Evolutionary conservation across 1,140 invertebrate species (phyloP).

Genomic region (Caerostris extrusa): DNA sequence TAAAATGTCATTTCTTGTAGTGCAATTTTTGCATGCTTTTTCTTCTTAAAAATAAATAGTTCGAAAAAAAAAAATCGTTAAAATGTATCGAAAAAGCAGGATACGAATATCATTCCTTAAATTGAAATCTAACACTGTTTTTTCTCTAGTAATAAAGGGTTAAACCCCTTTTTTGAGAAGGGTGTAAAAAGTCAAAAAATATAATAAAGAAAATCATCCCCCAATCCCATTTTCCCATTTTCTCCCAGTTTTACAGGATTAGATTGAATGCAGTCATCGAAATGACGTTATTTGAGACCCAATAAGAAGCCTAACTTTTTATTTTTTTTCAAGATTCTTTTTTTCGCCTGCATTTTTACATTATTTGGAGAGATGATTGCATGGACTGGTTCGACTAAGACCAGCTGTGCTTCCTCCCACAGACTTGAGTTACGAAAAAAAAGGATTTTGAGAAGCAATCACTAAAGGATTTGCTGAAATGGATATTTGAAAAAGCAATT

Average conservation of each 20-base stretch:
- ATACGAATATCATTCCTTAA: slow-evolving; percentile 2
- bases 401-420: slow-evolving; percentile 1
- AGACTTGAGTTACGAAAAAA: not conserved
- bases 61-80: not conserved
- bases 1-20: too few species aligned
- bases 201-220: not conserved
- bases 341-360: not conserved
- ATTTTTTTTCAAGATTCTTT: not conserved
- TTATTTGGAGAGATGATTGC: not conserved
- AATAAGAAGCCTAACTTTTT: not conserved
- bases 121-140: slow-evolving; percentile 43
- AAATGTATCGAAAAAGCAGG: slow-evolving; percentile 20
- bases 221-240: slow-evolving; percentile 42
- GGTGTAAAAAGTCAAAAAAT: slow-evolving; percentile 39
- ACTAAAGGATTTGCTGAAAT: not conserved
- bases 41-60: not conserved
- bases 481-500: not conserved
- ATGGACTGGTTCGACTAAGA: not conserved
- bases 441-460: slow-evolving; percentile 12
- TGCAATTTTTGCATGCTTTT: not conserved
- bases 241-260: slow-evolving; percentile 44
- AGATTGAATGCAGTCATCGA: not conserved
- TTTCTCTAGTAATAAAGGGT: not conserved
- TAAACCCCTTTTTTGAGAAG: not conserved
- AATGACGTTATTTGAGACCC: slow-evolving; percentile 67